A percentile compares a stretch with the other conserved stretches of the same genome.
phyloP scores from a whole-genome alignment of 2,888 invertebrate genomes.

The Microctonus brassicae region DNA sequence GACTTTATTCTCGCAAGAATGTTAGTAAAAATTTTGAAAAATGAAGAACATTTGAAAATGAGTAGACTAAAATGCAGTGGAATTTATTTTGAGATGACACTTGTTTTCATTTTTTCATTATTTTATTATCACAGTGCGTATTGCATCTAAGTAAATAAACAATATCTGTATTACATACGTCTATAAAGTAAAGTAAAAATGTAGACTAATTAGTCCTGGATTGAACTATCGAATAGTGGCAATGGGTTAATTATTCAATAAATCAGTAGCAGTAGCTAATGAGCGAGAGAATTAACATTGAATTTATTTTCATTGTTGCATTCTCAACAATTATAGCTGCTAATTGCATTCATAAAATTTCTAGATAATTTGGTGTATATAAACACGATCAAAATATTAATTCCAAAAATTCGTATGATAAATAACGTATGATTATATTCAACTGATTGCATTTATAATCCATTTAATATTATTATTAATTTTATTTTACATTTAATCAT shows the following conservation, averaged over 20 bases:
- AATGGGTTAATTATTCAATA: conserved; percentile 34
- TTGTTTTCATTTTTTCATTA: not conserved
- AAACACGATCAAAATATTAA: not conserved
- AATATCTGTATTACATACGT: not conserved
- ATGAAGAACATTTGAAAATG: not conserved
- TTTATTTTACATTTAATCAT: no score
- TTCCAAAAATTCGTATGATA: not conserved
- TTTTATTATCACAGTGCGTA: no score
- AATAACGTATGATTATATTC: not conserved
- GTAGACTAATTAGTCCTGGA: conserved; percentile 1
- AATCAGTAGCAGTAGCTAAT: conserved; percentile 28
- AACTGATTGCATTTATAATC: not conserved
- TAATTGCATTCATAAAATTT: conserved; percentile 8
- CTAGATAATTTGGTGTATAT: not conserved
- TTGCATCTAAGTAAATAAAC: no score
- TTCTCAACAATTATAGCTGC: not conserved
- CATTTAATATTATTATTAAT: no score
- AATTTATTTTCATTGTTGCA: conserved; percentile 24
- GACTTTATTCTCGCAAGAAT: not conserved
- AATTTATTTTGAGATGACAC: not conserved
- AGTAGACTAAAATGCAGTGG: not conserved
- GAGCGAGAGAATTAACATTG: conserved; percentile 30
- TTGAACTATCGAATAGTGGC: not conserved
- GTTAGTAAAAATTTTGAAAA: not conserved
- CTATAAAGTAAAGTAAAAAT: not conserved